Evolutionary conservation across 1,140 invertebrate species (phyloP).

Genomic region (Himalopsyche phryganea): DNA sequence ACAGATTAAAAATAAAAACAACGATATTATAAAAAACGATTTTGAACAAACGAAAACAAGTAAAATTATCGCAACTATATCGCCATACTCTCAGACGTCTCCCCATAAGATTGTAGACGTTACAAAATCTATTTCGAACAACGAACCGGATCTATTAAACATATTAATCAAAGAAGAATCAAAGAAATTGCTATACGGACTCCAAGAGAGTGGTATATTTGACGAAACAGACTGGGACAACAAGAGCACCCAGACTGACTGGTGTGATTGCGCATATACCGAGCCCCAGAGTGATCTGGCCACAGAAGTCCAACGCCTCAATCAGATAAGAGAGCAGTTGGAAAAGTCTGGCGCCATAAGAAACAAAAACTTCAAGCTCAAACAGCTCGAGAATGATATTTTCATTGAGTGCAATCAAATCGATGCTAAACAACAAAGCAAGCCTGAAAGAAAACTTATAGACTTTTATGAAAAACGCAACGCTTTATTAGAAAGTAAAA

Average conservation of each 20-base stretch:
- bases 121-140: conserved; percentile 16
- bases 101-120: conserved; percentile 39
- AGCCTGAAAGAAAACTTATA: conserved; percentile 44
- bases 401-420: conserved; percentile 9
- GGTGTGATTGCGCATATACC: conserved; percentile 42
- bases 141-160: conserved; percentile 9
- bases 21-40: conserved; percentile 25
- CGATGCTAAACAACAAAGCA: conserved; percentile 20
- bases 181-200: conserved; percentile 32
- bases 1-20: conserved; percentile 28
- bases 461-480: conserved; percentile 59
- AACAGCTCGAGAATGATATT: conserved; percentile 5
- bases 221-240: conserved; percentile 53
- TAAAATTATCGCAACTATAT: conserved; percentile 51
- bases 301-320: conserved; percentile 56
- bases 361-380: conserved; percentile 47
- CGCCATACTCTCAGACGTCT: conserved; percentile 46
- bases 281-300: conserved; percentile 49
- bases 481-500: conserved; percentile 56
- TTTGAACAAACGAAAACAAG: conserved; percentile 28
- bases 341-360: conserved; percentile 50
- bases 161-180: conserved; percentile 24
- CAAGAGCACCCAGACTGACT: conserved; percentile 54
- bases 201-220: conserved; percentile 66
- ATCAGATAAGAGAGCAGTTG: conserved; percentile 55